Evolutionary conservation across 1,140 invertebrate genomes (phyloP).

Genomic region (Hylyphantes graminicola): DNA sequence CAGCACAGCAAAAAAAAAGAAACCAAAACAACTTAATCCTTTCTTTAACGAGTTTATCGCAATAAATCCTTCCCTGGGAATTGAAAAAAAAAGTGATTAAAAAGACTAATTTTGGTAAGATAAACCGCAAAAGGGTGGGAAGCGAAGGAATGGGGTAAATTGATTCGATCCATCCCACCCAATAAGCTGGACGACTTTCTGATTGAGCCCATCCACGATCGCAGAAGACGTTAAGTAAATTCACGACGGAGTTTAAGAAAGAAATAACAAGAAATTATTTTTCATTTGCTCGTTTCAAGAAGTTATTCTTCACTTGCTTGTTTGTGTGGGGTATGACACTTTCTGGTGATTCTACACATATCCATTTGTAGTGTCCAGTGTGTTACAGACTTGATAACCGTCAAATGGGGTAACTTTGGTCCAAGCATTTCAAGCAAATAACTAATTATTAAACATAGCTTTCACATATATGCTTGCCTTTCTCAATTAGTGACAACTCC

Average conservation of each 20-base stretch:
- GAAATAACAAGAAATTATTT: no score
- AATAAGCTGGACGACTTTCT: conserved; percentile 26
- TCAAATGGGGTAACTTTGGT: no score
- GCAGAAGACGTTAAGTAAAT: conserved; percentile 50
- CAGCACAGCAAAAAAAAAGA: neutral
- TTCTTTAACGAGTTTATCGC: conserved; percentile 38
- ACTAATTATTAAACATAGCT: no score
- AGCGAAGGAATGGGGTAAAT: conserved; percentile 16
- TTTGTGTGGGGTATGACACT: no score
- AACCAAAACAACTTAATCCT: conserved; percentile 26
- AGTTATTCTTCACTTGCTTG: no score
- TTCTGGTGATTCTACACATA: no score
- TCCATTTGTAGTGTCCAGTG: no score
- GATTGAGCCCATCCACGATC: conserved; percentile 28
- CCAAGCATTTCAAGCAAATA: no score
- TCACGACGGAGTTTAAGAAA: conserved; percentile 5
- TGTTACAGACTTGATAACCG: no score
- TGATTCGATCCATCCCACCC: conserved; percentile 25
- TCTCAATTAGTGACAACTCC: no score
- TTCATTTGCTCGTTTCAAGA: no score
- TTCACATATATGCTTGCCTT: no score
- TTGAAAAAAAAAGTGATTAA: conserved; percentile 16
- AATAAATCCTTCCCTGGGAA: neutral
- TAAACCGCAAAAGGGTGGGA: neutral
- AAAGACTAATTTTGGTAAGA: neutral